Evolutionary conservation across 92 coral and sea anemone genomes (phyloP).

Genomic region (Heteractis magnifica): DNA sequence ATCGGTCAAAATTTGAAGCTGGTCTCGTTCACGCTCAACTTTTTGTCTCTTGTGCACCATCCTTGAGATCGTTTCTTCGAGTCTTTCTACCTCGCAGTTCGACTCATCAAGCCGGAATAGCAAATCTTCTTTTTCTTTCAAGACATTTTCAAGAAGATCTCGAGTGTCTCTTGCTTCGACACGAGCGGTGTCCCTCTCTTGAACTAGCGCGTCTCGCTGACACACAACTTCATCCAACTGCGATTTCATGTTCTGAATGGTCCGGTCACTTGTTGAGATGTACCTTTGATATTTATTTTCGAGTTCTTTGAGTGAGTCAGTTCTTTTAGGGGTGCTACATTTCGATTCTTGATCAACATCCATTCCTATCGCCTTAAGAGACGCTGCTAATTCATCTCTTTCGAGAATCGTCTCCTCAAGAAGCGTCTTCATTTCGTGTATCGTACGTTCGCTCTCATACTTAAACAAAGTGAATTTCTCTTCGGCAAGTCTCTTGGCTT

Average conservation of each 20-base stretch:
- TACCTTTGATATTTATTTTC: constrained; percentile 75
- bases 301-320: constrained; percentile 62
- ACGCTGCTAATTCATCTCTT: constrained; percentile 73
- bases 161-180: constrained; percentile 53
- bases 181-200: constrained; percentile 52
- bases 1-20: constrained; percentile 79
- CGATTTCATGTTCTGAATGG: constrained; percentile 73
- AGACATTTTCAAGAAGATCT: constrained; percentile 55
- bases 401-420: constrained; percentile 75
- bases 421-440: constrained; percentile 65
- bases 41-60: constrained; percentile 72
- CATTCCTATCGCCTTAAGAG: constrained; percentile 71
- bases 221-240: constrained; percentile 64
- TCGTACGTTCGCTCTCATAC: constrained; percentile 74
- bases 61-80: constrained; percentile 68
- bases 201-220: constrained; percentile 58
- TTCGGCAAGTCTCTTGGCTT: constrained; percentile 71
- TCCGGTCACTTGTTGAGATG: constrained; percentile 78
- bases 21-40: constrained; percentile 81
- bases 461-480: constrained; percentile 82
- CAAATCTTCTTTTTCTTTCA: constrained; percentile 65
- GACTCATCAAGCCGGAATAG: constrained; percentile 68
- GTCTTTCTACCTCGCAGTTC: constrained; percentile 73
- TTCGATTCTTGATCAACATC: constrained; percentile 48
- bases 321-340: constrained; percentile 41